Base-by-base conservation (phyloP, 2,113 vertebrate species). In the Narcine bancroftii region DNA sequence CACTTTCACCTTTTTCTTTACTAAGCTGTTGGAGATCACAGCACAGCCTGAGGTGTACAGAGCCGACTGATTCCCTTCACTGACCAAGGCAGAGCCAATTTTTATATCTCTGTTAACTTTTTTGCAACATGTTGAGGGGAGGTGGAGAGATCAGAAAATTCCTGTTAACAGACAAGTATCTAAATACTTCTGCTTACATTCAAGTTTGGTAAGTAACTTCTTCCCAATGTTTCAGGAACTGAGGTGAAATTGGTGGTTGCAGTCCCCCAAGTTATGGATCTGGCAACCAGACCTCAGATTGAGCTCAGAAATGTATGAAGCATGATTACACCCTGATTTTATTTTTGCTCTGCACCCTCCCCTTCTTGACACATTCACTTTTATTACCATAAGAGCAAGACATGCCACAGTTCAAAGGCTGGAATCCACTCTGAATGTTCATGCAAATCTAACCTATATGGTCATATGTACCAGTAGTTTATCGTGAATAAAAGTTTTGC, bases 11-110 rank as follows among this genome's bases (percentile, higher is more conserved):
- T 39, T 69, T 63, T 91, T 65, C 63, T 47, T 71, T 1, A 47
- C 42, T 45, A 33, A 91, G 65, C 42, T 91, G 89, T 71, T 69
- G 65, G 63, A 71, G 89, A 66, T 47, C 89, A 91, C 89, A 91
- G 89, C 89, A 69, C 89, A 47, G 63, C 11, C 63, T 91, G 89
- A 66, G 60, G 87, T 69, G 19, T 47, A 45, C 11, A 69, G 24
- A 13, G 42, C 63, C 13, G 42, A 91, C 65, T 69, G 89, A 69
- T 66, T 24, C 24, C 63, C 13, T 11, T 17, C 42, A 15, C 0
- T 65, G 9, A 42, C 56, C 17, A 13, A 65, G 45, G 39, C 89
- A 33, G 6, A 42, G 42, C 26, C 29, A 91, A 66, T 66, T 91
- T 63, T 36, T 63, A 63, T 60, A 39, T 63, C 56, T 45, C 66